Percentiles rank a stretch among this genome's conserved stretches.
Conservation (phyloP, 2,113 vertebrate species). For the Microcebus tavaratra region DNA sequence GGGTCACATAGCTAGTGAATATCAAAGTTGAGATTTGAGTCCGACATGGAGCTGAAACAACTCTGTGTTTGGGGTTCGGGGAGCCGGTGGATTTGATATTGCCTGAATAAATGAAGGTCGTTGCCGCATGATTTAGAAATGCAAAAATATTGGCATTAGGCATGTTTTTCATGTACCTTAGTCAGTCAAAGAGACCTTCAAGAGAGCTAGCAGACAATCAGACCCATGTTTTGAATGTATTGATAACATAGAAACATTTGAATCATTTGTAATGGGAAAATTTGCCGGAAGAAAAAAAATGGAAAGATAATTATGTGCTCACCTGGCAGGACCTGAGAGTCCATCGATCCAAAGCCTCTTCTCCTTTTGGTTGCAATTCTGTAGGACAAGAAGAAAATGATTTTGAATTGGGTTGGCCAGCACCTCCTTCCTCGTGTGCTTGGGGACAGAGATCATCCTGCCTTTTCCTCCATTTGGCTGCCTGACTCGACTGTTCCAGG, state of each 20-base stretch:
- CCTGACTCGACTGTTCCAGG: background rate
- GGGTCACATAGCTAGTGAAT: too few species aligned
- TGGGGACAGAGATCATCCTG: background rate
- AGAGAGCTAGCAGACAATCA: too few species aligned
- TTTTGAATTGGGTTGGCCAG: accelerated
- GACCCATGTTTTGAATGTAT: background rate
- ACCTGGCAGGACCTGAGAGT: background rate
- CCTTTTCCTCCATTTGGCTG: background rate
- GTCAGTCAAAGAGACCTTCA: background rate
- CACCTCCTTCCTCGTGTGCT: accelerated
- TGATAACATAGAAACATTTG: background rate
- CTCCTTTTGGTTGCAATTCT: background rate
- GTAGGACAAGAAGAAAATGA: background rate
- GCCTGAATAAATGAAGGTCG: background rate
- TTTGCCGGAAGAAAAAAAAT: background rate
- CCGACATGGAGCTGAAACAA: background rate
- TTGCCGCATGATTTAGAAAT: background rate
- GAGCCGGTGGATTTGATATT: accelerated
- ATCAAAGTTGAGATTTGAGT: background rate
- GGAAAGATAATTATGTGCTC: background rate
- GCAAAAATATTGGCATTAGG: background rate
- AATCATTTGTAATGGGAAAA: background rate
- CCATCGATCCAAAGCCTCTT: accelerated
- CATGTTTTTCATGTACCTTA: background rate
- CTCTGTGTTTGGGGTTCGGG: accelerated